Evolutionary conservation across 2,113 vertebrate species (phyloP), one percentile per base, ranked within the genome.

Genomic region (Glaucomys volans): DNA sequence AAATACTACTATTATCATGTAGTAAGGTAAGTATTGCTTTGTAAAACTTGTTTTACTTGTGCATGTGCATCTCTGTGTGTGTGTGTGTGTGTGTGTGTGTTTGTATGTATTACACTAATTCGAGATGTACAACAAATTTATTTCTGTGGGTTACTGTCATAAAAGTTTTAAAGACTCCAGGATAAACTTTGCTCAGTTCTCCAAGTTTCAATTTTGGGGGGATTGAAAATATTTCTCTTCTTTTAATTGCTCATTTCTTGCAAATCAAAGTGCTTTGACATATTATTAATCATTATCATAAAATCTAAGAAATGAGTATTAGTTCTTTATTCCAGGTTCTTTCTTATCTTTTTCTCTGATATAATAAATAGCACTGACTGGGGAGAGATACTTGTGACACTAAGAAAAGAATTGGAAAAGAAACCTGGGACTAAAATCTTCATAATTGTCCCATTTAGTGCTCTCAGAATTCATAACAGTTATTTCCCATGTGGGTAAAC

Each of bases 241-340:
- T 89, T 94, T 30, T 54, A 69, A 86, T 69, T 66, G 7, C 18
- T 93, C 37, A 62, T 6, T 37, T 90, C 62, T 93, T 82, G 32
- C 4, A 90, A 69, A 67, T 75, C 40, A 80, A 84, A 80, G n/a
- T 30, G 12, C 35, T 91, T 91, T 83, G 37, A 59, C 57, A 24
- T 69, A 37, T 86, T 71, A 37, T 35, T 87, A 59, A 1, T 69
- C 22, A 85, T 82, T 88, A 64, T 14, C 0, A 50, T 57, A 81
- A 44, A 89, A 57, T 81, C 89, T 88, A 74, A 94, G 72, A 81
- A 93, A 54, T 91, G 50, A 42, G 14, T 67, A 86, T 71, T 47
- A 71, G 22, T 57, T 91, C 22, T 92, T 95, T 72, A 92, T 81
- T 91, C 10, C 17, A 71, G 14, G 8, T 66, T 81, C 77, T 62